These are phyloP conservation scores for Platypus cylindrus DNA, from an alignment of 2,888 invertebrate species.

Conservation along the genomic window DNA sequence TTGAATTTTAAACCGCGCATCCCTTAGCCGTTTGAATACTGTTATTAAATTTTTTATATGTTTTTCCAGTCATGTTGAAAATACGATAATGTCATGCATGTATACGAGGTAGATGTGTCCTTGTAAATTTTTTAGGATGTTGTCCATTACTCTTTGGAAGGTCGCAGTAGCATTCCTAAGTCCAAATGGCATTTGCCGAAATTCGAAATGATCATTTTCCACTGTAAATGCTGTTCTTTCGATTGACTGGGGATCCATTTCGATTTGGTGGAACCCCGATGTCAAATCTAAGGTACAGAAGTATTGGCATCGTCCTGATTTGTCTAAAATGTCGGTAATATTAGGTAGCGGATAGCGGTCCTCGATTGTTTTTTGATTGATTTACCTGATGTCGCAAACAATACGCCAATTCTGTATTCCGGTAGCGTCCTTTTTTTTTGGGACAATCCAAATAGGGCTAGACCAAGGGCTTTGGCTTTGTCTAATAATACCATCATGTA, in stretches of 20 bases:
- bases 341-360: slow-evolving; percentile 12
- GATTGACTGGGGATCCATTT: slow-evolving; percentile 15
- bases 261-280: slow-evolving; percentile 24
- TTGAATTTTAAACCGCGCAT: slow-evolving; percentile 17
- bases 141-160: slow-evolving; percentile 21
- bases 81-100: slow-evolving; percentile 18
- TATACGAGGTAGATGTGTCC: slow-evolving; percentile 17
- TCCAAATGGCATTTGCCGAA: slow-evolving; percentile 21
- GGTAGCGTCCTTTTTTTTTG: slow-evolving; percentile 15
- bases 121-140: slow-evolving; percentile 16
- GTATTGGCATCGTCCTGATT: slow-evolving; percentile 19
- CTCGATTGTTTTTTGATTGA: slow-evolving; percentile 9
- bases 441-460: slow-evolving; percentile 13
- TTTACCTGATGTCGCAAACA: slow-evolving; percentile 11
- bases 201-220: slow-evolving; percentile 20
- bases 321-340: slow-evolving; percentile 21
- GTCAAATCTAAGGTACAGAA: slow-evolving; percentile 20
- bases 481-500: slow-evolving; percentile 12
- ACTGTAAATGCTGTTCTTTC: slow-evolving; percentile 22
- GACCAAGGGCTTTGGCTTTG: slow-evolving; percentile 10
- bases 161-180: slow-evolving; percentile 20
- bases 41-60: slow-evolving; percentile 14
- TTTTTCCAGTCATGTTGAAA: slow-evolving; percentile 15
- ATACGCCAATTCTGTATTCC: slow-evolving; percentile 15
- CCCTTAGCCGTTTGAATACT: slow-evolving; percentile 15